Conservation (phyloP, 2,113 vertebrate species). For the Rynchops niger region DNA sequence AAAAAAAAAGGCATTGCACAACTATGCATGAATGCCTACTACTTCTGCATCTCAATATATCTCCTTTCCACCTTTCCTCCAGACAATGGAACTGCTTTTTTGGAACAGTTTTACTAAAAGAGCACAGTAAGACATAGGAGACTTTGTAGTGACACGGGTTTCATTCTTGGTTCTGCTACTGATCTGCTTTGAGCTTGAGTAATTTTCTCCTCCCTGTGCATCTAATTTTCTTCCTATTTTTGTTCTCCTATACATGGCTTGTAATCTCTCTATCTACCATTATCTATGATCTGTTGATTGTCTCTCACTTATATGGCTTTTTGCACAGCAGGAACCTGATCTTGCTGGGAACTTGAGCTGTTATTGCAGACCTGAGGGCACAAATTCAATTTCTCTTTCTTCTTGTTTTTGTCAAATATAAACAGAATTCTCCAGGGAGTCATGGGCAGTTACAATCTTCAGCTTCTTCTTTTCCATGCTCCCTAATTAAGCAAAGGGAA, state of each 20-base stretch:
- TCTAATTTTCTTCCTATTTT: not conserved
- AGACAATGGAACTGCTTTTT: not conserved
- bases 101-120: not conserved
- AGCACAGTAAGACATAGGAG: not conserved
- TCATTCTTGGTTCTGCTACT: not conserved
- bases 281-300: not conserved
- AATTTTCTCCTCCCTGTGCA: not conserved
- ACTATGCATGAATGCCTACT: not conserved
- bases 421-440: not conserved
- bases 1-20: not conserved
- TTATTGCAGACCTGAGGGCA: not conserved
- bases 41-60: not conserved
- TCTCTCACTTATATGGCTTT: not conserved
- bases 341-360: not conserved
- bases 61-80: not conserved
- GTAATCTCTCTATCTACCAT: not conserved
- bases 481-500: not conserved
- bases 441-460: not conserved
- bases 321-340: not conserved
- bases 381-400: not conserved
- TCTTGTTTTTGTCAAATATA: not conserved
- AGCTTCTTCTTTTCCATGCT: not conserved
- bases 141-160: not conserved
- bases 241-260: not conserved
- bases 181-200: not conserved